These are phyloP conservation scores for Rhingia rostrata DNA, from an alignment of 2,888 invertebrate species.

Conservation along the genomic window DNA sequence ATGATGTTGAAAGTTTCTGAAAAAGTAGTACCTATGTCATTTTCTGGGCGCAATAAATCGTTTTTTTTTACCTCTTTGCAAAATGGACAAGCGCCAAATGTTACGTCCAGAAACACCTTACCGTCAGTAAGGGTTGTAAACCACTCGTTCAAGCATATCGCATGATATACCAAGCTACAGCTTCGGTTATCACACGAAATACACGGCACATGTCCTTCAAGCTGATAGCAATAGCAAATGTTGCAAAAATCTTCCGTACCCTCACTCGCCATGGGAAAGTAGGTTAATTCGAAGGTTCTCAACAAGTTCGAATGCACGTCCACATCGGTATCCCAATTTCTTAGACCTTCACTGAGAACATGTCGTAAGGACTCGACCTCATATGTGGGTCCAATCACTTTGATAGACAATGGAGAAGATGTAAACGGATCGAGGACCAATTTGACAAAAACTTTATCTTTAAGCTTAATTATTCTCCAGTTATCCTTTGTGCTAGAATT, in stretches of 20 bases:
- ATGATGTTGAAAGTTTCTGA: conserved; percentile 82
- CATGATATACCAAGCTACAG: conserved; percentile 81
- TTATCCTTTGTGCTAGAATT: conserved; percentile 79
- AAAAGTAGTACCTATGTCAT: conserved; percentile 52
- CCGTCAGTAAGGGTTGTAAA: conserved; percentile 80
- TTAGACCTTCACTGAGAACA: conserved; percentile 79
- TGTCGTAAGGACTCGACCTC: conserved; percentile 79
- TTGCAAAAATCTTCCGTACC: conserved; percentile 78
- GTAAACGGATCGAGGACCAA: conserved; percentile 80
- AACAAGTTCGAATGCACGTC: conserved; percentile 82
- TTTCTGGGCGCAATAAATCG: no score
- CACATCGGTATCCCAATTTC: conserved; percentile 80
- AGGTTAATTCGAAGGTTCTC: conserved; percentile 81
- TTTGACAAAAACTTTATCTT: conserved; percentile 80
- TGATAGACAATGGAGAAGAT: conserved; percentile 78
- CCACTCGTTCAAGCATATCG: conserved; percentile 81
- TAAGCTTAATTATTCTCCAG: conserved; percentile 80
- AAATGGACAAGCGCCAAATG: conserved; percentile 81
- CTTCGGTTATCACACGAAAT: conserved; percentile 81
- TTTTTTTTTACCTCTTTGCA: conserved; percentile 80
- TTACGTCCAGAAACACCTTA: conserved; percentile 80
- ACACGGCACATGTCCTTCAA: conserved; percentile 81
- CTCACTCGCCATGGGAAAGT: conserved; percentile 80
- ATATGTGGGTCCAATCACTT: conserved; percentile 81
- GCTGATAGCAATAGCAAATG: conserved; percentile 80